Percentiles rank a stretch among this genome's conserved stretches.
phyloP scores from a whole-genome alignment of 2,797 vertebrate species.

The Podarcis lilfordi region DNA sequence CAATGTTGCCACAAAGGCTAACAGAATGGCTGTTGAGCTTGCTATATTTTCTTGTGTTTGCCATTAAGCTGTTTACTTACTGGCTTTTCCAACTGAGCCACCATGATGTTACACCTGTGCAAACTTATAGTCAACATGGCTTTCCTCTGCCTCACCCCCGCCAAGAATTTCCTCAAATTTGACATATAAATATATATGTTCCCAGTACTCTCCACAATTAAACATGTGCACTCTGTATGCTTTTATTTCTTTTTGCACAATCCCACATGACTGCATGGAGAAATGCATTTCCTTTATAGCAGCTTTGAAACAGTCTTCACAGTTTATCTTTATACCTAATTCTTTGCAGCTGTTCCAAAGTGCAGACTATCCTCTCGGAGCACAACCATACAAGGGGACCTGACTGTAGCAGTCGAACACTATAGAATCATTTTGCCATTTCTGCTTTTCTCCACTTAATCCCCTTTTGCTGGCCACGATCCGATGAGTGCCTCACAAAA shows the following conservation, averaged over 20 bases:
- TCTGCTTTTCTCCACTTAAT: constrained; percentile 78
- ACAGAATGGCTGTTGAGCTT: background rate
- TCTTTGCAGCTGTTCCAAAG: constrained; percentile 70
- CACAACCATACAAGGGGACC: constrained; percentile 37
- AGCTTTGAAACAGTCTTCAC: constrained; percentile 69
- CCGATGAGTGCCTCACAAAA: constrained; percentile 68
- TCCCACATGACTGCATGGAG: constrained; percentile 49
- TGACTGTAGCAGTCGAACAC: constrained; percentile 35
- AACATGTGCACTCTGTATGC: background rate
- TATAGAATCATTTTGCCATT: constrained; percentile 58
- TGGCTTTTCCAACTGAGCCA: background rate
- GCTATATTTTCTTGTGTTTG: background rate
- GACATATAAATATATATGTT: constrained; percentile 2
- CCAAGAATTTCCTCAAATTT: background rate
- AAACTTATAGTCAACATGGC: background rate
- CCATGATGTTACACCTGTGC: too few relatives aligned
- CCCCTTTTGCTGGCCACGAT: constrained; percentile 70
- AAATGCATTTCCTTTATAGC: constrained; percentile 64
- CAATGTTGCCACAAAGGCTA: background rate
- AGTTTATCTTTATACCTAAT: constrained; percentile 71
- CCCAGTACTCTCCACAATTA: background rate
- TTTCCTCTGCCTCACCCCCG: background rate
- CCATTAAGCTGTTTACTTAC: background rate
- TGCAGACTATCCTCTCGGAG: constrained; percentile 42
- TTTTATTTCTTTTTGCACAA: constrained; percentile 20